Percentiles rank a stretch among this genome's conserved stretches.
Evolutionary conservation across 2,113 vertebrate species (phyloP).

Genomic region (Sander lucioperca): DNA sequence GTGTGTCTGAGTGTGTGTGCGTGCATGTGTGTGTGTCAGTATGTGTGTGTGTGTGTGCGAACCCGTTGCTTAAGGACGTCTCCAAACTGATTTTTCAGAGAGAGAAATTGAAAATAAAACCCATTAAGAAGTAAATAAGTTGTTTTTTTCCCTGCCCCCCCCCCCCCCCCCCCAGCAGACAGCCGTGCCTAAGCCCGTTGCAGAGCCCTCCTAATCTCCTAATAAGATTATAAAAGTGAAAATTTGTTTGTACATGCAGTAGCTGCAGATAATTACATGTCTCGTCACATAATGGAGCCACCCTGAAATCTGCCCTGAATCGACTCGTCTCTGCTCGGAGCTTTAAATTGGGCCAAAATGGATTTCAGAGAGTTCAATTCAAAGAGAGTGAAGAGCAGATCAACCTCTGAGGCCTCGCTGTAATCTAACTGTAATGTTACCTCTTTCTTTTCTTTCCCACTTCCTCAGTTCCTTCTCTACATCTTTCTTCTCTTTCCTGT

Average conservation of each 20-base stretch:
- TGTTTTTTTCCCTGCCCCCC: too few species aligned
- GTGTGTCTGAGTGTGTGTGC: background rate
- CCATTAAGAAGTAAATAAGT: slow-evolving; percentile 73
- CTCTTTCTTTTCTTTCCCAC: background rate
- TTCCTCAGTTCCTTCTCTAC: too few species aligned
- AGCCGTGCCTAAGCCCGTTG: slow-evolving; percentile 74
- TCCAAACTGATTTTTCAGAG: slow-evolving; percentile 39
- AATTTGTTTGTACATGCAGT: slow-evolving; percentile 80
- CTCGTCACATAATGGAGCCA: slow-evolving; percentile 68
- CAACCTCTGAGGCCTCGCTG: slow-evolving; percentile 12
- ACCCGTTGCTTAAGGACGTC: slow-evolving; percentile 23
- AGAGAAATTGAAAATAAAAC: slow-evolving; percentile 59
- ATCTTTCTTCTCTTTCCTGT: background rate
- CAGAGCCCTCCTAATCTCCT: slow-evolving; percentile 79
- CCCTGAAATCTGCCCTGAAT: slow-evolving; percentile 71
- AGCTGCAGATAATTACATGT: slow-evolving; percentile 81
- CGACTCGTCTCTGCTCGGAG: slow-evolving; percentile 59
- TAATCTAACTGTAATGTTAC: background rate
- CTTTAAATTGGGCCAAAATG: slow-evolving; percentile 57
- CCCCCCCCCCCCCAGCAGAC: slow-evolving; percentile 66
- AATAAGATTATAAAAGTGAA: slow-evolving; percentile 85
- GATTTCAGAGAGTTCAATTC: slow-evolving; percentile 64
- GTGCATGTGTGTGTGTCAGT: too few species aligned
- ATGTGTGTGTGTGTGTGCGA: background rate
- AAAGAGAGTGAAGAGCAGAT: slow-evolving; percentile 41